Evolutionary conservation across 2,113 vertebrate species (phyloP).

Genomic region (Ailurus styani): DNA sequence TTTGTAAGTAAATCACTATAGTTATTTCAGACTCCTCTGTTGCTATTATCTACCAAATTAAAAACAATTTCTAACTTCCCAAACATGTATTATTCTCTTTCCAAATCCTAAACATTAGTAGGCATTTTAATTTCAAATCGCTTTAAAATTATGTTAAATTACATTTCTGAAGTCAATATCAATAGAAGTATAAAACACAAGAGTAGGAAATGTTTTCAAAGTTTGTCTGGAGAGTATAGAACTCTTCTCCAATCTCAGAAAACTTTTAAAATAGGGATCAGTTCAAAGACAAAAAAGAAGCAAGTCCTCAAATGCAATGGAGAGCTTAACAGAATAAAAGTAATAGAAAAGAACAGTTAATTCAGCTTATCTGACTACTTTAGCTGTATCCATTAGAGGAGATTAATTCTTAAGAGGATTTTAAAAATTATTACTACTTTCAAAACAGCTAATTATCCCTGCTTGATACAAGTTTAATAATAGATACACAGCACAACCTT

Average conservation of each 20-base stretch:
- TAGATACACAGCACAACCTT: neutral
- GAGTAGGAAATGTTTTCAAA: neutral
- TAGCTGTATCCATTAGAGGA: neutral
- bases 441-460: slow-evolving; percentile 9
- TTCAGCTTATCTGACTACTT: neutral
- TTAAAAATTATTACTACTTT: neutral
- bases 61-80: neutral
- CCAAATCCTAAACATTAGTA: neutral
- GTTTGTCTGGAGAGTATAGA: neutral
- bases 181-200: neutral
- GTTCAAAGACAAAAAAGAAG: neutral
- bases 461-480: neutral
- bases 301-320: neutral
- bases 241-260: neutral
- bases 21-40: neutral
- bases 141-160: neutral
- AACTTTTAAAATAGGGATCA: neutral
- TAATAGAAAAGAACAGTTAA: neutral
- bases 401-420: slow-evolving; percentile 21
- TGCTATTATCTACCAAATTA: neutral
- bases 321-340: neutral
- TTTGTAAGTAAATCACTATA: neutral
- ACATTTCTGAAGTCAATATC: neutral
- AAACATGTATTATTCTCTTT: neutral
- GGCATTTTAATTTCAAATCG: neutral